Evolutionary conservation across 2,113 vertebrate genomes (phyloP).

Genomic region (Gallinago media): DNA sequence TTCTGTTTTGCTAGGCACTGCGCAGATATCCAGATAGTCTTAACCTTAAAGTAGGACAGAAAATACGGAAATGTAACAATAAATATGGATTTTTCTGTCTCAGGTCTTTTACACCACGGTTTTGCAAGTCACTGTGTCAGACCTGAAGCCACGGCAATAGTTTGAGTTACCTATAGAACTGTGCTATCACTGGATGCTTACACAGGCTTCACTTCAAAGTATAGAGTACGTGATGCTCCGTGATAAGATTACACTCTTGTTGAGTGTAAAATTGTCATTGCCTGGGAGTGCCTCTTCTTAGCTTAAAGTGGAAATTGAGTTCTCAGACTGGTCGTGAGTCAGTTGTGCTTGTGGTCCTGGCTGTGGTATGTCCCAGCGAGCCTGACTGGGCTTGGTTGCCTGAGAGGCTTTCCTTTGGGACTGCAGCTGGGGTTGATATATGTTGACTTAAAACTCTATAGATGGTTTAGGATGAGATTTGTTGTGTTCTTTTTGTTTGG

Average conservation of each 20-base stretch:
- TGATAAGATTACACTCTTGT: neutral
- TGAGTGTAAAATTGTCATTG: neutral
- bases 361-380: neutral
- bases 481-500: neutral
- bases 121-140: neutral
- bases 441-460: neutral
- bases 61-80: neutral
- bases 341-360: neutral
- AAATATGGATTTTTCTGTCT: neutral
- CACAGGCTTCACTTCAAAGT: neutral
- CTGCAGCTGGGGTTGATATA: neutral
- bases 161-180: neutral
- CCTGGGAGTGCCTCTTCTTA: neutral
- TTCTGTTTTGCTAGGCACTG: neutral
- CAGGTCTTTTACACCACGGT: neutral
- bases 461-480: neutral
- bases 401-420: neutral
- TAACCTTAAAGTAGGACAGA: neutral
- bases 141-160: fast-evolving
- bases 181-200: fast-evolving
- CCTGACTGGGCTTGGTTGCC: neutral
- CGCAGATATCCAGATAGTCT: neutral
- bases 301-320: neutral
- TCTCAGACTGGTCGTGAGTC: neutral
- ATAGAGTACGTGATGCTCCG: fast-evolving